Evolutionary conservation across 2,113 vertebrate species (phyloP), one percentile per base, ranked within the genome.

Genomic region (Psophia crepitans): DNA sequence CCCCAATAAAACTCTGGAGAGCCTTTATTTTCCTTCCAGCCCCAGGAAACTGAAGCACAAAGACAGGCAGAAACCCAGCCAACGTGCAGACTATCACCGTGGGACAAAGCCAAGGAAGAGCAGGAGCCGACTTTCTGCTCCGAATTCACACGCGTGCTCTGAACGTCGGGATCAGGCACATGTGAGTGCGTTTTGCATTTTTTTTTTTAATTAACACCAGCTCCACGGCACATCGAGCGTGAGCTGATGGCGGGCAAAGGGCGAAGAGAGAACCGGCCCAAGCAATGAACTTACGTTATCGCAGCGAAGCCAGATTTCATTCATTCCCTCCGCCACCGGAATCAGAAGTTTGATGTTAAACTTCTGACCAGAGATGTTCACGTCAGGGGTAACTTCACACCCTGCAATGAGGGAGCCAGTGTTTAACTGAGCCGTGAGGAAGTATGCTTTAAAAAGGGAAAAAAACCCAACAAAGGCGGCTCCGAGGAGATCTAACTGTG

Each of bases 311-410:
- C 99, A 99, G 93, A 99, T 99, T 97, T 99, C 99, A 51, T 99
- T 99, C 99, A 99, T 99, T 84, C 99, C 99, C 77, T 99, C 99
- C 0, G 99, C 99, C 78, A 99, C 99, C 0, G 99, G 99, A 93
- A 99, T 99, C 94, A 99, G 98, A 95, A 99, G 98, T 97, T 99
- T 99, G 98, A 99, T 99, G 98, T 99, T 99, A 97, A 99, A 99
- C 98, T 99, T 99, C 97, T 99, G 99, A 85, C 99, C 99, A 17
- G 99, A 99, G 98, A 99, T 99, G 98, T 99, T 99, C 92, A 99
- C 99, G 96, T 99, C 99, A 77, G 99, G 99, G 63, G 99, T 99
- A 93, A 99, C 99, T 98, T 99, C 99, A 97, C 99, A 99, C 71
- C 99, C 99, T 99, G 75, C 81, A 97, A 68, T 3, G 44, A 79